Conservation (phyloP, 1,140 invertebrate genomes). For the Drosophila virilis region DNA sequence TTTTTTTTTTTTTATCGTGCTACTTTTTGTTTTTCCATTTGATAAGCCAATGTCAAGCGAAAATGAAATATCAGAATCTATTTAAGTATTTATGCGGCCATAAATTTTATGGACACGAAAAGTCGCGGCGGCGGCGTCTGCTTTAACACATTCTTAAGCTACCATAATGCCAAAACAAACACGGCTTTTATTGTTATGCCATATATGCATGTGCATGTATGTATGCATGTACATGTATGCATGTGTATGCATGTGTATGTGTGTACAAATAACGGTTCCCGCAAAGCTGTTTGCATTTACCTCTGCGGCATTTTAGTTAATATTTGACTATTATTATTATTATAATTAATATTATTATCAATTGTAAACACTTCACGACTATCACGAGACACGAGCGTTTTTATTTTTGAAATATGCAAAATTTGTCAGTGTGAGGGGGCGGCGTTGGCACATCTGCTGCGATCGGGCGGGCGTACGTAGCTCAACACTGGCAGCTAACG, state of each 20-base stretch:
- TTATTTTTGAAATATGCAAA: background rate
- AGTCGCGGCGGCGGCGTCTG: constrained; percentile 39
- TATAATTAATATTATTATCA: constrained; percentile 56
- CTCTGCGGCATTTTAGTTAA: constrained; percentile 67
- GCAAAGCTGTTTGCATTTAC: constrained; percentile 54
- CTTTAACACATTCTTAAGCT: constrained; percentile 71
- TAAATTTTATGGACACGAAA: constrained; percentile 72
- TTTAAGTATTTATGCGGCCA: constrained; percentile 60
- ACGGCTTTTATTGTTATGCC: constrained; percentile 16
- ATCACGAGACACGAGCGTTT: constrained; percentile 55
- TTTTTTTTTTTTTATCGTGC: constrained; percentile 21
- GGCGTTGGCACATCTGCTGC: background rate
- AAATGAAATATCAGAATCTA: constrained; percentile 29
- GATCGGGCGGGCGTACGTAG: constrained; percentile 36
- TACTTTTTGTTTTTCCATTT: constrained; percentile 60
- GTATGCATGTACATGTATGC: constrained; percentile 22
- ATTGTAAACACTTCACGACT: constrained; percentile 54
- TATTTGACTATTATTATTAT: constrained; percentile 29
- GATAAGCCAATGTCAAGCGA: constrained; percentile 75
- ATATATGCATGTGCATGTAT: constrained; percentile 37
- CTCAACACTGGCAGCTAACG: constrained; percentile 22
- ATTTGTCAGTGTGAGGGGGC: background rate
- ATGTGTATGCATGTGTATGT: constrained; percentile 6
- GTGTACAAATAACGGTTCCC: constrained; percentile 56
- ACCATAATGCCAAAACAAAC: constrained; percentile 66